Evolutionary conservation across 35 echinoderm and acorn worm genomes (phyloP).

Genomic region (Heliocidaris tuberculata): DNA sequence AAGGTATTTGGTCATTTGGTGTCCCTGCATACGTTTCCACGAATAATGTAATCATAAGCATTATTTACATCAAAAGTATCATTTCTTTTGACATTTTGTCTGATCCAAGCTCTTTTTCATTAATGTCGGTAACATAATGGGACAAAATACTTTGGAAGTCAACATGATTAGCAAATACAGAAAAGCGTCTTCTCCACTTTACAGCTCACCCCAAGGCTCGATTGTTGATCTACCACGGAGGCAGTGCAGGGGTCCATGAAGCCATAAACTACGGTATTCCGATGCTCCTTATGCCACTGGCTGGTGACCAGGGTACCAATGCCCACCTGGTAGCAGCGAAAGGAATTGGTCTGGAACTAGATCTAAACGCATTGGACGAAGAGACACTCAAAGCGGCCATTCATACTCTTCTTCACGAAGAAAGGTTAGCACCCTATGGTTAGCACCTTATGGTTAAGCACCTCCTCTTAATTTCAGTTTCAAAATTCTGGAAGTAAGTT

Average conservation of each 20-base stretch:
- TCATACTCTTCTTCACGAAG: background rate
- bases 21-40: too few species aligned
- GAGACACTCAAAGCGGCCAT: background rate
- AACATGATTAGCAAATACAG: background rate
- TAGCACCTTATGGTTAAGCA: too few species aligned
- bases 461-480: too few species aligned
- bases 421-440: background rate
- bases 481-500: too few species aligned
- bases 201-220: conserved; percentile 21
- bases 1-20: too few species aligned
- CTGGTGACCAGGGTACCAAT: background rate
- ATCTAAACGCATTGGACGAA: background rate
- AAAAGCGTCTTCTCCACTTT: background rate
- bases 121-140: background rate
- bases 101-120: too few species aligned
- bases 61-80: too few species aligned
- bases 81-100: too few species aligned
- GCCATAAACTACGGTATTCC: background rate
- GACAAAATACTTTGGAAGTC: too few species aligned
- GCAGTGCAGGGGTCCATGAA: background rate
- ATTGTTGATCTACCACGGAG: background rate
- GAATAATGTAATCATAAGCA: too few species aligned
- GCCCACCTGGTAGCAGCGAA: background rate
- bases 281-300: background rate
- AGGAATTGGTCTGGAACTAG: background rate